These are phyloP conservation scores for Crenuchus spilurus DNA, from an alignment of 2,797 vertebrate species.

Conservation along the genomic window DNA sequence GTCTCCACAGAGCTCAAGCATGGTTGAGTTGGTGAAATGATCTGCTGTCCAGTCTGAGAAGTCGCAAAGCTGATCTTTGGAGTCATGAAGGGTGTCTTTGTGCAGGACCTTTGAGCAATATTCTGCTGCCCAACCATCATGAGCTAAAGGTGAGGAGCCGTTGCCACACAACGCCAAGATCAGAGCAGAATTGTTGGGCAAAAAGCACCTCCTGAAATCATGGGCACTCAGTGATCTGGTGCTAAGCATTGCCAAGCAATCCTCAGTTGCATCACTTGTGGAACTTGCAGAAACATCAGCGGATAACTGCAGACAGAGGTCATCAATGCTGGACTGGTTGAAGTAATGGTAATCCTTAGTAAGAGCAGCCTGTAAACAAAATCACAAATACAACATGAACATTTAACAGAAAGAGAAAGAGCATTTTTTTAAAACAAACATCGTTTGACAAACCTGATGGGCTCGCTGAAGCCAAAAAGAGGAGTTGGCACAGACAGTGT, in stretches of 20 bases:
- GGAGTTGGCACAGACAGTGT: conserved; percentile 84
- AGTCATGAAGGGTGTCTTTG: conserved; percentile 60
- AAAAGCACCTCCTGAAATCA: conserved; percentile 84
- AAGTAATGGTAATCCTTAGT: conserved; percentile 71
- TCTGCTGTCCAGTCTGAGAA: conserved; percentile 72
- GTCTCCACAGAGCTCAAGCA: conserved; percentile 72
- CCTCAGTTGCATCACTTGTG: conserved; percentile 59
- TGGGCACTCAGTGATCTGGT: conserved; percentile 76
- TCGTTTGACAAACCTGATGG: conserved; percentile 69
- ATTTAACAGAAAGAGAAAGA: conserved; percentile 1
- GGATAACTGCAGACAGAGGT: conserved; percentile 80
- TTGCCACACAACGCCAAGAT: conserved; percentile 75
- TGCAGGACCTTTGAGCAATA: conserved; percentile 71
- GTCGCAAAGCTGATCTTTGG: conserved; percentile 68
- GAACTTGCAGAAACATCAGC: conserved; percentile 32
- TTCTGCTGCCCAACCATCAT: conserved; percentile 74
- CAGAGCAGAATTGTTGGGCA: conserved; percentile 80
- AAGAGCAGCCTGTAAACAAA: conserved; percentile 66
- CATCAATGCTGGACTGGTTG: conserved; percentile 79
- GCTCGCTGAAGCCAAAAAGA: conserved; percentile 81
- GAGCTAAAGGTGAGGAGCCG: conserved; percentile 60
- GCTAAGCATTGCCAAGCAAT: conserved; percentile 75
- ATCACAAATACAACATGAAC: conserved; percentile 2
- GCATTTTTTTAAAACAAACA: background rate
- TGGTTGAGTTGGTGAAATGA: conserved; percentile 71